Conservation (phyloP, 2,797 vertebrate genomes). For the Myotis myotis region DNA sequence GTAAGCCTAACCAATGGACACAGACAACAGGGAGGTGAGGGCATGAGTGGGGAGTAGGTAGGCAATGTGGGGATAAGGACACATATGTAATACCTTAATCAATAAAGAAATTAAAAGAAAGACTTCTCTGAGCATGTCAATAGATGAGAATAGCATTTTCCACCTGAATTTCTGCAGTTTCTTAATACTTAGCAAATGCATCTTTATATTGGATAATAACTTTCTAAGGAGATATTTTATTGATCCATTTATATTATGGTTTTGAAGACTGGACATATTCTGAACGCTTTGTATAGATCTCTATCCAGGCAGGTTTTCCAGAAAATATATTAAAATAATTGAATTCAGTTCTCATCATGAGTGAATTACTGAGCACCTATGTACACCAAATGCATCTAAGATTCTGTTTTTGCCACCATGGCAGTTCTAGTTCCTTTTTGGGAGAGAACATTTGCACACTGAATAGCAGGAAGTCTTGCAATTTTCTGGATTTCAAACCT, state of each 20-base stretch:
- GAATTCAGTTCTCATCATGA: not conserved
- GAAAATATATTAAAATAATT: slow-evolving; percentile 1
- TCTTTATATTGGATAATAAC: not conserved
- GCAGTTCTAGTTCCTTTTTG: not conserved
- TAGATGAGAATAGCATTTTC: not conserved
- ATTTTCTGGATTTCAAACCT: not conserved
- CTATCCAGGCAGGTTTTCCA: not conserved
- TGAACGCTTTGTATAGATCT: not conserved
- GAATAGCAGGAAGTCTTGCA: not conserved
- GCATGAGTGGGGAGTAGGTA: too few relatives aligned
- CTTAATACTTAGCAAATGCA: not conserved
- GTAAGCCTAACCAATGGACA: too few relatives aligned
- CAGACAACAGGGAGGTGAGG: too few relatives aligned
- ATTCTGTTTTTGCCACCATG: not conserved
- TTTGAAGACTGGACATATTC: not conserved
- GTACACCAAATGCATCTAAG: not conserved
- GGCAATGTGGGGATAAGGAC: too few relatives aligned
- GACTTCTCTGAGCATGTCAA: not conserved
- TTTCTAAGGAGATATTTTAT: slow-evolving; percentile 6
- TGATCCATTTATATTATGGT: not conserved
- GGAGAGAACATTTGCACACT: not conserved
- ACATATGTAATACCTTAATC: too few relatives aligned
- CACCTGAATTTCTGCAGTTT: not conserved
- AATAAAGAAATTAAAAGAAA: not conserved
- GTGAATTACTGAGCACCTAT: not conserved